phyloP scores from a whole-genome alignment of 2,797 vertebrate species.

The Neomorphus geoffroyi region DNA sequence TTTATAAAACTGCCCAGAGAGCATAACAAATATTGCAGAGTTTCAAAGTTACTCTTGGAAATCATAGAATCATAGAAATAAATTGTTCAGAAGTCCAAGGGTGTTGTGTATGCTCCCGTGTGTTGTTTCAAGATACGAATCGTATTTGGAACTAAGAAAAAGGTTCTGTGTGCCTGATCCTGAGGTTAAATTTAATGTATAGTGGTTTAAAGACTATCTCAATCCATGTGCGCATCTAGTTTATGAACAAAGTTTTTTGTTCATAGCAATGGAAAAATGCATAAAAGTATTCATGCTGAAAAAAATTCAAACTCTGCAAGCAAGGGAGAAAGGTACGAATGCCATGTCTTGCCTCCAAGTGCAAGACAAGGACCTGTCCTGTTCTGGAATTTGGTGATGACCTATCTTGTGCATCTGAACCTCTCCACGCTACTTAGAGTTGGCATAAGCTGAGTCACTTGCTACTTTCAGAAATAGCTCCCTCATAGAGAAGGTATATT shows the following conservation, averaged over 20 bases:
- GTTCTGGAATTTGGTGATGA: background rate
- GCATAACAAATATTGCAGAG: background rate
- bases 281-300: background rate
- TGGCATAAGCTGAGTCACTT: background rate
- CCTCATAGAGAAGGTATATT: slow-evolving; percentile 20
- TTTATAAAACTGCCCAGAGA: background rate
- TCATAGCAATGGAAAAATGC: background rate
- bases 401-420: background rate
- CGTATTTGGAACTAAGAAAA: background rate
- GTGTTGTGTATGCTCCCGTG: background rate
- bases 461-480: slow-evolving; percentile 27
- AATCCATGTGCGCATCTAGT: background rate
- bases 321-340: background rate
- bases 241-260: background rate
- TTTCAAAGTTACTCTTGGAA: background rate
- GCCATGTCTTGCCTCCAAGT: background rate
- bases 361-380: background rate
- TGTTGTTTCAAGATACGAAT: background rate
- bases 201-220: background rate
- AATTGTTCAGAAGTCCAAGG: background rate
- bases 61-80: too few relatives aligned
- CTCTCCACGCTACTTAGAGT: background rate
- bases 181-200: background rate
- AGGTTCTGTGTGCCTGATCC: background rate
- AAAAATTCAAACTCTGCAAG: background rate